phyloP scores from a whole-genome alignment of 1,140 invertebrate species.

The Aethina tumida region DNA sequence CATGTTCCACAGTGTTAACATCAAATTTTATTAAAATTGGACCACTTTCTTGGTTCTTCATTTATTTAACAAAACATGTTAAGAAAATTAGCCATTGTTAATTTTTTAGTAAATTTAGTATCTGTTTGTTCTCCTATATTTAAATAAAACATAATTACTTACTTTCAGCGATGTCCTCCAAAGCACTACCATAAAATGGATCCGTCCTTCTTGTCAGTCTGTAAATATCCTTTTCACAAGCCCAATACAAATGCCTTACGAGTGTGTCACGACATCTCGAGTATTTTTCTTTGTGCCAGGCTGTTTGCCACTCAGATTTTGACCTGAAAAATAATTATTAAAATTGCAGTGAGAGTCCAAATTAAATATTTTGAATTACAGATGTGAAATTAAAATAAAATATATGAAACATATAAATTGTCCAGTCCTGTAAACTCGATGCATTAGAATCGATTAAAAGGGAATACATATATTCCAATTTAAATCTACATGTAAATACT shows the following conservation, averaged over 20 bases:
- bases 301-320: constrained; percentile 45
- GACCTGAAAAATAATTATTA: constrained; percentile 31
- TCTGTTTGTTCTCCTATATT: too few relatives aligned
- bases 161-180: constrained; percentile 14
- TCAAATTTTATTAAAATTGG: too few relatives aligned
- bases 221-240: constrained; percentile 52
- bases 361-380: too few relatives aligned
- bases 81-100: too few relatives aligned
- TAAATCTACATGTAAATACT: too few relatives aligned
- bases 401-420: not conserved
- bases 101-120: too few relatives aligned
- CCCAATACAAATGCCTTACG: constrained; percentile 46
- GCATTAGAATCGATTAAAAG: not conserved
- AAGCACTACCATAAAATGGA: constrained; percentile 5
- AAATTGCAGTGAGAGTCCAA: too few relatives aligned
- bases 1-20: too few relatives aligned
- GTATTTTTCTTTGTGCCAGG: constrained; percentile 48
- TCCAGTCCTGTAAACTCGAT: not conserved
- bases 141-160: constrained; percentile 7
- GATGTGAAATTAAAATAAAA: too few relatives aligned
- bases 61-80: too few relatives aligned
- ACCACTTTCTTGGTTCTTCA: constrained; percentile 1
- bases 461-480: too few relatives aligned
- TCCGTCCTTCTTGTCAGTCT: constrained; percentile 39
- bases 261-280: constrained; percentile 45